Evolutionary conservation across 1,140 invertebrate species (phyloP), one percentile per base, ranked within the genome.

Genomic region (Drosophila bifasciata): DNA sequence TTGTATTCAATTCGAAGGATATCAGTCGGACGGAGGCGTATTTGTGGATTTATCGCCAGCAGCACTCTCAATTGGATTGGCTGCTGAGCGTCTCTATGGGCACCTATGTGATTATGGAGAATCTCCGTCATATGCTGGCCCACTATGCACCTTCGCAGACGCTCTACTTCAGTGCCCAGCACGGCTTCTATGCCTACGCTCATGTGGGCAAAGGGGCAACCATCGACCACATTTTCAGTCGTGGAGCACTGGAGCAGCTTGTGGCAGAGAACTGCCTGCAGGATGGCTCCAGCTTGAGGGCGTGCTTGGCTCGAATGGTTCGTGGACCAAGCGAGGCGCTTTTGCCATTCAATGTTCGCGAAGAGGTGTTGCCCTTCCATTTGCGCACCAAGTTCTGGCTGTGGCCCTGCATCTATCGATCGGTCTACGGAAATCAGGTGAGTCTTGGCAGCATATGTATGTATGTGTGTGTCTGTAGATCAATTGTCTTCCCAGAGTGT

Each of bases 41-140:
- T 94, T 94, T 28, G 79, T 96, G 36, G 93, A 93, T 97, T 13
- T 97, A 97, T 80, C 92, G 95, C 45, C 92, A 96, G 84, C 95
- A 98, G 86, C 92, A 94, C 16, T 92, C 96, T 71, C 93, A 97
- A 61, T 95, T 95, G 9, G 97, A 98, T 91, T 98, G 97, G 97
- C 97, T 98, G 90, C 92, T 98, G 78, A 98, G 98, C 91, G 97
- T 97, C 21, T 97, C 98, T 85, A 97, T 98, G 92, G 97, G 99
- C 89, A 98, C 97, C 92, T 98, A 97, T 92, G 96, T 98, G 16
- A 93, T 98, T 40, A 94, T 98, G 6, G 97, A 99, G 92, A 98
- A 98, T 92, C 92, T 99, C 17, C 93, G 97, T 21, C 96, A 96
- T 80, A 95, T 98, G 94, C 90, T 99, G 25, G 93, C 94, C 8